A percentile compares a stretch with the other conserved stretches of the same genome.
Evolutionary conservation across 2,113 vertebrate genomes (phyloP).

Genomic region (Fukomys damarensis): DNA sequence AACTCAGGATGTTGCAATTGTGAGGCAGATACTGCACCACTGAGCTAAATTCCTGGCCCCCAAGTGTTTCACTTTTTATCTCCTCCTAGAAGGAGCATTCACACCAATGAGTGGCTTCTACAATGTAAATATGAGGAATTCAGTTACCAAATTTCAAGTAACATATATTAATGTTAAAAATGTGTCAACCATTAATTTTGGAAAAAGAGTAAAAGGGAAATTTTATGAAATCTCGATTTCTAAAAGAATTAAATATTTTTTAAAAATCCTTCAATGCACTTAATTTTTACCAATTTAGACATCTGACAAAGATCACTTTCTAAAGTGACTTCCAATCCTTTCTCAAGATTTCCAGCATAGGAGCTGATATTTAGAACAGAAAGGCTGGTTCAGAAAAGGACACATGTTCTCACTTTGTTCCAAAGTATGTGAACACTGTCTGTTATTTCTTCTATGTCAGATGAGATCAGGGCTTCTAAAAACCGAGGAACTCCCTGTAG

Average conservation of each 20-base stretch:
- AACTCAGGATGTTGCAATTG: no score
- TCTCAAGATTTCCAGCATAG: background rate
- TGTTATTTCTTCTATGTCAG: background rate
- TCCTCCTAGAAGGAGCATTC: background rate
- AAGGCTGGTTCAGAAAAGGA: background rate
- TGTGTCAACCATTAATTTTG: background rate
- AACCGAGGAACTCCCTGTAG: no score
- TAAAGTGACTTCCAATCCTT: background rate
- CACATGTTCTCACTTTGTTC: background rate
- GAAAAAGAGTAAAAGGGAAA: background rate
- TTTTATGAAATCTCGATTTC: background rate
- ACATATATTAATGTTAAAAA: background rate
- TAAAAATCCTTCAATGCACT: background rate
- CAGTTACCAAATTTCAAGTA: background rate
- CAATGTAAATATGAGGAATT: background rate
- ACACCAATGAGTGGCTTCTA: background rate
- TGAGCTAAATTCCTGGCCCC: no score
- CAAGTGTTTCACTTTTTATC: background rate
- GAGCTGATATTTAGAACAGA: background rate
- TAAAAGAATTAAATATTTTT: background rate
- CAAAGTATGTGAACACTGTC: background rate
- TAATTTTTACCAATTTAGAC: background rate
- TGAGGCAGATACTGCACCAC: no score
- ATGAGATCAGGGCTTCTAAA: background rate
- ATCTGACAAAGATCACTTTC: background rate